Evolutionary conservation across 2,888 invertebrate species (phyloP).

Genomic region (Lochmaea capreae): DNA sequence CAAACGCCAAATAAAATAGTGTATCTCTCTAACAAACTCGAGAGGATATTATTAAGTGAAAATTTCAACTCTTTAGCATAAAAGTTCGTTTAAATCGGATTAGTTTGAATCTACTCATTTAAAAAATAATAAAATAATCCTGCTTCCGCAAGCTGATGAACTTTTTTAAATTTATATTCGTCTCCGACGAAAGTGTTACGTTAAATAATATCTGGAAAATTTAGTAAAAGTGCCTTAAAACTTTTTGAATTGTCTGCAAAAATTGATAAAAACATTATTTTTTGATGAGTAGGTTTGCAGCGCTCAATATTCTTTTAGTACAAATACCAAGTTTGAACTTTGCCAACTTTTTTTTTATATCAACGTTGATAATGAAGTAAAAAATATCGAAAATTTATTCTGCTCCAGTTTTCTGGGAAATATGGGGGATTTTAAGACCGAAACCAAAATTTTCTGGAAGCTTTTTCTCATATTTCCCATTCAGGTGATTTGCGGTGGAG

Average conservation of each 20-base stretch:
- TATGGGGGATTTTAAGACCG: no score
- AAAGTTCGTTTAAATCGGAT: constrained; percentile 5
- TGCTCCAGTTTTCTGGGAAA: no score
- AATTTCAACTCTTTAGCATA: not conserved
- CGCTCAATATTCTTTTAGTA: not conserved
- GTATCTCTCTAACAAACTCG: not conserved
- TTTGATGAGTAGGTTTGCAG: not conserved
- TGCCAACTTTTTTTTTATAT: no score
- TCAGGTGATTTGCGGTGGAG: no score
- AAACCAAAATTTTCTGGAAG: no score
- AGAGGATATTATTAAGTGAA: not conserved
- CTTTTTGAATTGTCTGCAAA: not conserved
- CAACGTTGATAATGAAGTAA: no score
- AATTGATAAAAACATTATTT: not conserved
- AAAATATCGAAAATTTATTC: no score
- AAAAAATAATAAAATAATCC: constrained; percentile 15
- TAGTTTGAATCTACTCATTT: constrained; percentile 2
- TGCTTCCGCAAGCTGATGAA: not conserved
- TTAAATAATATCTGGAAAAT: not conserved
- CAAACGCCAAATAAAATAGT: not conserved
- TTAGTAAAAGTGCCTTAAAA: not conserved
- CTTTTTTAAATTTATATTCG: constrained; percentile 7
- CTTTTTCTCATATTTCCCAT: no score
- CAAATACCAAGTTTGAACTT: no score
- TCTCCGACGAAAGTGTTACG: not conserved